phyloP scores from a whole-genome alignment of 2,113 vertebrate genomes.

The Grallaria varia region DNA sequence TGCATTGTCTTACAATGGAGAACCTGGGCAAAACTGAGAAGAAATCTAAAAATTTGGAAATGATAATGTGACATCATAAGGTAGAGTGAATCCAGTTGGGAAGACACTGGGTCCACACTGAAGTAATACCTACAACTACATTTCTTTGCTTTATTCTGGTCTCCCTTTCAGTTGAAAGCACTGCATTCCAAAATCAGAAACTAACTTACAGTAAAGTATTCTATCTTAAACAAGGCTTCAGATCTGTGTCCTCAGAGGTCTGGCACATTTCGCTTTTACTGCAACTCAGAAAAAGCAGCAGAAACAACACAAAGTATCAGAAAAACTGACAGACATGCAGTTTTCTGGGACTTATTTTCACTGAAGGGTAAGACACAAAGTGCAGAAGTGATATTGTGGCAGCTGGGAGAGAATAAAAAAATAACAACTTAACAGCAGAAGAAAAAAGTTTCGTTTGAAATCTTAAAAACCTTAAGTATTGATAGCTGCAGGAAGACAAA shows the following conservation, averaged over 20 bases:
- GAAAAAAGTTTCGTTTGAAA: slow-evolving; percentile 18
- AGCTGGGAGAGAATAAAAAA: not conserved
- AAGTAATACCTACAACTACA: not conserved
- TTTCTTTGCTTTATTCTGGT: not conserved
- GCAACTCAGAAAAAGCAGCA: not conserved
- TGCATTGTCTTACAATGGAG: not conserved
- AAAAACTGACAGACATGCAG: slow-evolving; percentile 13
- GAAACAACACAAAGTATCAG: not conserved
- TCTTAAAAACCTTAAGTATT: not conserved
- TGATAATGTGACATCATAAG: not conserved
- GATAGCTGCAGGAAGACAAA: not conserved
- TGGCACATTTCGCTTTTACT: slow-evolving; percentile 10
- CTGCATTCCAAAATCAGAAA: not conserved
- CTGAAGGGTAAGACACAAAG: slow-evolving; percentile 15
- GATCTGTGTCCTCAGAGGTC: not conserved
- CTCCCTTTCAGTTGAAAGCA: not conserved
- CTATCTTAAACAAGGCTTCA: not conserved
- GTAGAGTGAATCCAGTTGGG: not conserved
- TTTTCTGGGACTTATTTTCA: slow-evolving; percentile 42
- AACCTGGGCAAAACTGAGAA: not conserved
- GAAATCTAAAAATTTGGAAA: not conserved
- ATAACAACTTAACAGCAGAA: not conserved
- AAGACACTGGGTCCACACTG: not conserved
- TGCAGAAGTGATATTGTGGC: not conserved
- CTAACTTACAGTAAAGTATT: not conserved